Conservation (phyloP, 2,888 invertebrate genomes). For the Leptothorax acervorum region DNA sequence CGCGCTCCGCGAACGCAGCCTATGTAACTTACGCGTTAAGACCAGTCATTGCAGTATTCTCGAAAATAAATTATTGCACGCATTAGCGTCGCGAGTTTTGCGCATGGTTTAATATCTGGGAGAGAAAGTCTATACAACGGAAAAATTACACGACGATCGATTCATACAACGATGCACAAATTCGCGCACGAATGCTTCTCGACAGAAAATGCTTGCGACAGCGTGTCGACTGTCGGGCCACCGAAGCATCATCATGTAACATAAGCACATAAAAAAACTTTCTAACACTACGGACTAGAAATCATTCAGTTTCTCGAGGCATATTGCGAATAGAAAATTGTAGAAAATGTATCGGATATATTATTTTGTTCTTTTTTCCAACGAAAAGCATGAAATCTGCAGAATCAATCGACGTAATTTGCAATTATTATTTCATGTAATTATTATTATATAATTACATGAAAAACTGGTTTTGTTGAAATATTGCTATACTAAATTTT, state of each 20-base stretch:
- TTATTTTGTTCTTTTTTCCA: neutral
- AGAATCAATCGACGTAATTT: neutral
- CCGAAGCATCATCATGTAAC: slow-evolving; percentile 35
- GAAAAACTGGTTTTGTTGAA: too few relatives aligned
- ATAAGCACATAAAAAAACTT: slow-evolving; percentile 47
- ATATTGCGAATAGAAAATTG: slow-evolving; percentile 25
- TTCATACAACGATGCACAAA: slow-evolving; percentile 21
- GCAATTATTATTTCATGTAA: neutral
- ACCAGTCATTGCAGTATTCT: neutral
- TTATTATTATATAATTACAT: too few relatives aligned
- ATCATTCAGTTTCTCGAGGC: slow-evolving; percentile 51
- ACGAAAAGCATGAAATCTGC: neutral
- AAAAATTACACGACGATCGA: slow-evolving; percentile 53
- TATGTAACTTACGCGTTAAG: neutral
- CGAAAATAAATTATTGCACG: neutral
- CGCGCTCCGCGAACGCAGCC: too few relatives aligned
- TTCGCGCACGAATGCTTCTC: slow-evolving; percentile 22
- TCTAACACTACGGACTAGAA: slow-evolving; percentile 64
- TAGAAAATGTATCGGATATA: neutral
- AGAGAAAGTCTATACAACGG: slow-evolving; percentile 58
- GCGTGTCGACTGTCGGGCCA: slow-evolving; percentile 16
- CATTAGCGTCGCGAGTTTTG: slow-evolving; percentile 17
- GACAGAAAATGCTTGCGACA: slow-evolving; percentile 10
- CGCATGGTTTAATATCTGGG: slow-evolving; percentile 28
- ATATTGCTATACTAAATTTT: too few relatives aligned